Percentiles rank a stretch among this genome's conserved stretches.
Conservation (phyloP, 2,113 vertebrate genomes). For the Conger conger region DNA sequence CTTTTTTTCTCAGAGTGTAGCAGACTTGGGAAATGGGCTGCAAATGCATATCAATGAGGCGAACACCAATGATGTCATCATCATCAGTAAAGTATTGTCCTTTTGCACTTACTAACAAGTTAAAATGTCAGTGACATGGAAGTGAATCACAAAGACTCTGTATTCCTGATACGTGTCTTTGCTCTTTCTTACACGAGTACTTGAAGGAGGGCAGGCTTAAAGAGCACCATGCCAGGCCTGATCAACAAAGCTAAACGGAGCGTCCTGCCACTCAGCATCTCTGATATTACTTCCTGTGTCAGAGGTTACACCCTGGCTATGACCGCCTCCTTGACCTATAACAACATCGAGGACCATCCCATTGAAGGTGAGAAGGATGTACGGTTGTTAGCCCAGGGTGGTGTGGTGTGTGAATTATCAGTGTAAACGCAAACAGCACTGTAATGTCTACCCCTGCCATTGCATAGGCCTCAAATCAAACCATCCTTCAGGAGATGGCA, state of each 20-base stretch:
- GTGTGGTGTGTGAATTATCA: not conserved
- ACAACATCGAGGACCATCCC: conserved; percentile 84
- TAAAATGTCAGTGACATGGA: not conserved
- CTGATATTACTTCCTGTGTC: conserved; percentile 87
- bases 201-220: conserved; percentile 46
- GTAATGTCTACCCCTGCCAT: not conserved
- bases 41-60: not conserved
- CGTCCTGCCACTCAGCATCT: conserved; percentile 78
- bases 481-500: not conserved
- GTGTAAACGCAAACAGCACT: not conserved
- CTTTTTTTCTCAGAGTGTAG: too few relatives aligned
- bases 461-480: not conserved
- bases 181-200: conserved; percentile 16
- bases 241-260: conserved; percentile 75
- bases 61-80: not conserved
- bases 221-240: conserved; percentile 84
- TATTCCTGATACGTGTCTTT: conserved; percentile 15
- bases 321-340: conserved; percentile 88
- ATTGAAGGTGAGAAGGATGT: conserved; percentile 77
- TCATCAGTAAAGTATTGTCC: not conserved
- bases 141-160: not conserved
- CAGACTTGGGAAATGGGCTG: too few relatives aligned
- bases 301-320: conserved; percentile 88
- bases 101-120: not conserved
- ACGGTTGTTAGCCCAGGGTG: not conserved